Conservation (phyloP, 2,797 vertebrate genomes). For the Malurus leucopterus region DNA sequence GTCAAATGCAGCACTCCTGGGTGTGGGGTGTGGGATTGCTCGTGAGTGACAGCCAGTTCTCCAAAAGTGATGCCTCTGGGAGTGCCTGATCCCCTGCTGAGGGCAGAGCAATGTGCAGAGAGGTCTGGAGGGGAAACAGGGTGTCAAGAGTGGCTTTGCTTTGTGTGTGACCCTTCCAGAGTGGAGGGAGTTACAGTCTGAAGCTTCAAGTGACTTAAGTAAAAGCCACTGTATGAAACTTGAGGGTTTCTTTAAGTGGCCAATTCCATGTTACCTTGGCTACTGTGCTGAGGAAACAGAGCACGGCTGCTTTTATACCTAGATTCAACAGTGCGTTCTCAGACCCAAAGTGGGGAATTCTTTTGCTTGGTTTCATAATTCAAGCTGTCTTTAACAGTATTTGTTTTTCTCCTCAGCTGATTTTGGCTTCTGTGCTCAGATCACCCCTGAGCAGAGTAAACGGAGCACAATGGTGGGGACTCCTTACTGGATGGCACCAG, state of each 20-base stretch:
- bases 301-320: not conserved
- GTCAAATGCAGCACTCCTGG: not conserved
- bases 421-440: constrained; percentile 91
- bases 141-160: not conserved
- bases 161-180: not conserved
- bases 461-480: constrained; percentile 90
- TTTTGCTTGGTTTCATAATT: not conserved
- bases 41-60: not conserved
- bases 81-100: not conserved
- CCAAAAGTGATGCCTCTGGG: not conserved
- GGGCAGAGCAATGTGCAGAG: not conserved
- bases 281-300: not conserved
- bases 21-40: not conserved
- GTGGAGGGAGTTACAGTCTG: not conserved
- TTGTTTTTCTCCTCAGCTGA: constrained; percentile 75
- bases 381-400: not conserved
- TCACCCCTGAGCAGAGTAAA: constrained; percentile 90
- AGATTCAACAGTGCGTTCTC: not conserved
- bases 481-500: constrained; percentile 90
- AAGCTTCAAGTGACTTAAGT: not conserved
- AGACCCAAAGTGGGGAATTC: not conserved
- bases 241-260: not conserved
- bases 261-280: not conserved
- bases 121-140: not conserved
- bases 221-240: not conserved